These are phyloP conservation scores for Malurus alboscapulatus DNA, from an alignment of 2,113 vertebrate species.

Conservation along the genomic window DNA sequence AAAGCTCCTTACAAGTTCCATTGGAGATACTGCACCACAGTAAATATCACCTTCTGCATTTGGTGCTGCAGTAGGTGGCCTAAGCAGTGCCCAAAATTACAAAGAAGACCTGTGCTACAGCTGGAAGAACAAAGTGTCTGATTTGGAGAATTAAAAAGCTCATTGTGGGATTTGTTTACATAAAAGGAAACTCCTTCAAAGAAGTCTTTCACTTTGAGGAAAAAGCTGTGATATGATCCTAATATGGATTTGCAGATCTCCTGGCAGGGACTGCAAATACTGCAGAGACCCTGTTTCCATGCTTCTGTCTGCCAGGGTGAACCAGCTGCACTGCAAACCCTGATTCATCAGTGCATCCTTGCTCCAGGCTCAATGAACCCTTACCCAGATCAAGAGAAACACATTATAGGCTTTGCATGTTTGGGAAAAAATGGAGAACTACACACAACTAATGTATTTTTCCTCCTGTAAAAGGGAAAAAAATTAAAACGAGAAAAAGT, in stretches of 20 bases:
- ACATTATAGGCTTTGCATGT: not conserved
- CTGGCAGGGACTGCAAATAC: not conserved
- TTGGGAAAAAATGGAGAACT: not conserved
- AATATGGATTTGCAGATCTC: not conserved
- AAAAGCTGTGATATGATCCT: not conserved
- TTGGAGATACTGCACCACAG: not conserved
- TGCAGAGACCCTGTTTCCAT: not conserved
- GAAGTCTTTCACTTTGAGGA: not conserved
- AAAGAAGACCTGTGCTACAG: not conserved
- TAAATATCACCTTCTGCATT: not conserved
- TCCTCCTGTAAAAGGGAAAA: rapidly evolving
- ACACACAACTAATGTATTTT: not conserved
- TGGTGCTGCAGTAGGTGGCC: not conserved
- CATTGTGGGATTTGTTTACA: not conserved
- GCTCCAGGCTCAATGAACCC: not conserved
- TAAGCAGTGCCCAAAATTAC: not conserved
- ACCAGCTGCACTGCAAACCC: not conserved
- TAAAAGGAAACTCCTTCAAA: not conserved
- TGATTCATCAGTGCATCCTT: not conserved
- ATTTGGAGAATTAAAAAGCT: not conserved
- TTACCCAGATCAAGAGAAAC: not conserved
- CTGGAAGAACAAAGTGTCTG: not conserved
- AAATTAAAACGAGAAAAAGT: not conserved
- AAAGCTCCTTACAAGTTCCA: not conserved
- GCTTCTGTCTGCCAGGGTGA: not conserved